Evolutionary conservation across 23 tunicate species (phyloP).

Genomic region (Corella eumyota): DNA sequence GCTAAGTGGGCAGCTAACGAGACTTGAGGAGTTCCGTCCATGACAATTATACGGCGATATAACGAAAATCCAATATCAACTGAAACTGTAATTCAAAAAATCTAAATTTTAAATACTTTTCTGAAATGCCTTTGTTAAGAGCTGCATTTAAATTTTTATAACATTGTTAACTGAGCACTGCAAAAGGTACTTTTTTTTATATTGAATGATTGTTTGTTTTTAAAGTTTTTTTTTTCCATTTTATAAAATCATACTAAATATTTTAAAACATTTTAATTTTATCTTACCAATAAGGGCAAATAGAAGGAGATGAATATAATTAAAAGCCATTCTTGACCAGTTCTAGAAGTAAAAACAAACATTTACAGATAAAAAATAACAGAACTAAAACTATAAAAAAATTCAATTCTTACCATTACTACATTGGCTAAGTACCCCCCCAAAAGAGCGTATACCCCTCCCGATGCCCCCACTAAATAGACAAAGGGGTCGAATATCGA

Average conservation of each 20-base stretch:
- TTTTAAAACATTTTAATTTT: neutral
- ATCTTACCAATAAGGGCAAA: slow-evolving; percentile 28
- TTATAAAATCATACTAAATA: neutral
- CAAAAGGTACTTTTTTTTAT: too few species aligned
- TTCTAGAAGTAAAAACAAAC: slow-evolving; percentile 16
- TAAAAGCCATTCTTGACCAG: slow-evolving; percentile 74
- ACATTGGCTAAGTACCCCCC: slow-evolving; percentile 79
- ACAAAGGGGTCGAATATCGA: slow-evolving; percentile 88
- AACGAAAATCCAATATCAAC: slow-evolving; percentile 76
- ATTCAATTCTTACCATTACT: slow-evolving; percentile 19
- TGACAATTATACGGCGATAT: slow-evolving; percentile 40
- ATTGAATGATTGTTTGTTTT: too few species aligned
- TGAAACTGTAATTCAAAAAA: neutral
- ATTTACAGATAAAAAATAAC: neutral
- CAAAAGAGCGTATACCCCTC: slow-evolving; percentile 77
- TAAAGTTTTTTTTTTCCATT: too few species aligned
- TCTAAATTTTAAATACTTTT: neutral
- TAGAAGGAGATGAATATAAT: slow-evolving; percentile 62
- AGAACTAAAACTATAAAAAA: neutral
- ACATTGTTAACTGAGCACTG: too few species aligned
- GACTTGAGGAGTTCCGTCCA: slow-evolving; percentile 42
- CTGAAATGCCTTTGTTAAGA: neutral
- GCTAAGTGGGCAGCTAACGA: slow-evolving; percentile 82
- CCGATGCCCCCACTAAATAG: slow-evolving; percentile 83
- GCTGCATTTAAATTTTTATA: too few species aligned